Base-by-base conservation (phyloP, 2,113 vertebrate species). In the Leucosticte australis region DNA sequence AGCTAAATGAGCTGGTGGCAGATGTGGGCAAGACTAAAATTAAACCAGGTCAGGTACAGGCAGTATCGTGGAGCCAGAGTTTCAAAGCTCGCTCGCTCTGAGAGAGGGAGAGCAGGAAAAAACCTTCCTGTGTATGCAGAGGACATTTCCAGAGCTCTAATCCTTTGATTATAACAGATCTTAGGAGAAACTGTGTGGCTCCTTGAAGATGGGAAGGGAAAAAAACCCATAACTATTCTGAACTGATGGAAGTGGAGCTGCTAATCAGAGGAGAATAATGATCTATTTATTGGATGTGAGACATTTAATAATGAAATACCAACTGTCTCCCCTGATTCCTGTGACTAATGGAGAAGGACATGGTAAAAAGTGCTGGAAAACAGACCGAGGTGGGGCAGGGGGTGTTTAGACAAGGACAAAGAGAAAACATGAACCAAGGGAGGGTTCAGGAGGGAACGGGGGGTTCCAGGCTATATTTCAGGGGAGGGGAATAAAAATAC, bases 231-330 rank as follows among this genome's bases (percentile, higher is more conserved):
- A 84, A 71, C 78, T 90, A 26, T 77, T 90, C 50, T 16, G 69
- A 89, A 62, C 75, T 81, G 70, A 77, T 85, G 60, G 89, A 89
- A 92, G 71, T 35, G 2, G 11, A 91, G 56, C 84, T 65, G 62
- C 76, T 95, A 88, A 96, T 94, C 90, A 93, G 94, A 69, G 55
- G 78, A 91, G 86, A 95, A 92, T 94, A 94, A 92, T 28, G 89
- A 91, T 96, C 73, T 80, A 42, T 95, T 93, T 90, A 92, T 91
- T 81, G 87, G 79, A 78, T 91, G 73, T 26, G 89, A 89, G 85
- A 26, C 49, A 28, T 82, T 83, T 91, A 88, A 88, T 81, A 80
- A 91, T 92, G 83, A 50, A 92, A 95, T 53, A 87, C 71, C 82
- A 90, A 91, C 92, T 94, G 87, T 79, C 91, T 90, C 62, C 56